Evolutionary conservation across 1,140 invertebrate species (phyloP), one percentile per base, ranked within the genome.

Genomic region (Drosophila takahashii): DNA sequence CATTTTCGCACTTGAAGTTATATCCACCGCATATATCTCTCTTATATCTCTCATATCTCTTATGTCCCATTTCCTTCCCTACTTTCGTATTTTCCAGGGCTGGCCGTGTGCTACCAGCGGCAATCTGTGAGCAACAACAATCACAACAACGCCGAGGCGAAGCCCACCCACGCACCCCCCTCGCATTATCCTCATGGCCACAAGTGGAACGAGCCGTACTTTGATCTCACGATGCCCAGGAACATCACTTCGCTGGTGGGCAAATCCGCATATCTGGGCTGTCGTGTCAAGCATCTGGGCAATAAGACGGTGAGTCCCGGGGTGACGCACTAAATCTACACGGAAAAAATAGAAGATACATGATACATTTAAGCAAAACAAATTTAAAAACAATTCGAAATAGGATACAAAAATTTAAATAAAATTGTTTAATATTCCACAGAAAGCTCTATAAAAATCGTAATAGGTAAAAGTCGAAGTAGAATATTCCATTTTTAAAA

Each of bases 221-320:
- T 98, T 92, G 97, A 98, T 92, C 95, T 97, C 87, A 95, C 96
- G 62, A 96, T 95, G 26, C 95, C 96, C 6, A 93, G 95, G 74
- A 98, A 98, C 92, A 96, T 98, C 53, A 97, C 96, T 9, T 95
- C 96, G 4, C 95, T 97, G 36, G 96, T 97, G 29, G 97, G 97
- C 5, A 96, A 97, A 92, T 95, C 96, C 16, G 96, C 96, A n/a
- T 93, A 96, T 79, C 94, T 98, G 53, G 95, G 95, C 84, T 98
- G 97, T 92, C 94, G 96, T 70, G 96, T 97, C 34, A 97, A 97
- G 90, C 95, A 97, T 94, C 95, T 96, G 54, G 96, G 96, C 13
- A 96, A 98, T 81, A 95, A 97, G 94, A 97, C 96, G 93, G 97
- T 98, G 92, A 84, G 84, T 80, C 34, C 18, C 10, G n/a, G 32